phyloP scores from a whole-genome alignment of 2,888 invertebrate species.

The Amphipyra berbera region DNA sequence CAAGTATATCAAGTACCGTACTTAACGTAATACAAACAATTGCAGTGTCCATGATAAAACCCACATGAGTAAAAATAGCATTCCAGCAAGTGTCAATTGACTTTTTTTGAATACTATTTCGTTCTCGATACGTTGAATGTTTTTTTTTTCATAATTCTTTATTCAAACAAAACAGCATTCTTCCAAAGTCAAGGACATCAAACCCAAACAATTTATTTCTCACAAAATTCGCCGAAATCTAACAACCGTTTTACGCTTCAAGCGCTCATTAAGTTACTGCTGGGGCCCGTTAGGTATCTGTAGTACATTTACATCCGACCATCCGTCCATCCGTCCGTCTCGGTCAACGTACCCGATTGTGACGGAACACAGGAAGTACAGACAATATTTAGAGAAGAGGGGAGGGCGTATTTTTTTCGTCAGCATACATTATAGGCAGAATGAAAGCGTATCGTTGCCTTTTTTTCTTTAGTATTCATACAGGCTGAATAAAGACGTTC shows the following conservation, averaged over 20 bases:
- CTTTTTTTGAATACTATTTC: too few relatives aligned
- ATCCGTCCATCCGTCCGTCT: constrained; percentile 40
- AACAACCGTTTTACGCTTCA: constrained; percentile 22
- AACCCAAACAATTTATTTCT: constrained; percentile 8
- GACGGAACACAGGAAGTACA: constrained; percentile 61
- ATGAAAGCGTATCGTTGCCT: constrained; percentile 21
- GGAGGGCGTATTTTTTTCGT: constrained; percentile 20
- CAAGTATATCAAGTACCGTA: not conserved
- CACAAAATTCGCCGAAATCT: constrained; percentile 24
- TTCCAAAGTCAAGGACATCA: constrained; percentile 37
- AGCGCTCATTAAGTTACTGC: constrained; percentile 16
- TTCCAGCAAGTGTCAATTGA: too few relatives aligned
- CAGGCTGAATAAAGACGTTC: constrained; percentile 1
- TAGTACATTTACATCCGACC: constrained; percentile 55
- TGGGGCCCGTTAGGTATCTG: constrained; percentile 62
- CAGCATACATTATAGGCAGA: constrained; percentile 22
- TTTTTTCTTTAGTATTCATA: not conserved
- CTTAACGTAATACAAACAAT: constrained; percentile 18
- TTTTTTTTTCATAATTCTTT: not conserved
- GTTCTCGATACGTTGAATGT: too few relatives aligned
- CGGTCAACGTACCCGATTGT: constrained; percentile 63
- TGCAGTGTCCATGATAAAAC: too few relatives aligned
- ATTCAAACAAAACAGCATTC: constrained; percentile 13
- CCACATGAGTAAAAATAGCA: too few relatives aligned
- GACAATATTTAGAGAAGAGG: constrained; percentile 41